These are phyloP conservation scores for Hafferia zeledoni DNA, from an alignment of 2,797 vertebrate species.

Conservation along the genomic window DNA sequence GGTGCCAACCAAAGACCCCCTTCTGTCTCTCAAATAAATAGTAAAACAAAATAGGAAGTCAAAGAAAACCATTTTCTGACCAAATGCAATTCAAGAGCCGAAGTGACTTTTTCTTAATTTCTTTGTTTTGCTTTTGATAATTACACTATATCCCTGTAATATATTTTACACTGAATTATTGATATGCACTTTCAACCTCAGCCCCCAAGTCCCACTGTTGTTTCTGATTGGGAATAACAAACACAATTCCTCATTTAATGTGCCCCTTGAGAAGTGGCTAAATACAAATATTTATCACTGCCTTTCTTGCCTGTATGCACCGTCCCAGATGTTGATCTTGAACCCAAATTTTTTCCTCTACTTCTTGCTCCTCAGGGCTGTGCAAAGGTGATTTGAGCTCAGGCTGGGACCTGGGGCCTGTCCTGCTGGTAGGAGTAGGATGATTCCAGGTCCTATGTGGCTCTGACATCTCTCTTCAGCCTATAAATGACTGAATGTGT, in stretches of 20 bases:
- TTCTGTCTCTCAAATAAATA: neutral
- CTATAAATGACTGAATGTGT: accelerated
- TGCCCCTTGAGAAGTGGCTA: conserved; percentile 4
- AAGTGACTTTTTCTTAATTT: neutral
- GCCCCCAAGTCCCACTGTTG: neutral
- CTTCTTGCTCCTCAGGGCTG: neutral
- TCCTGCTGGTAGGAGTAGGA: neutral
- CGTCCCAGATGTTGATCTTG: neutral
- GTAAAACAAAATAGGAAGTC: neutral
- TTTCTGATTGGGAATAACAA: neutral
- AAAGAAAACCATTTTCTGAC: neutral
- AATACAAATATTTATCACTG: conserved; percentile 3
- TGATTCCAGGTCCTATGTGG: neutral
- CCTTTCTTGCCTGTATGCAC: neutral
- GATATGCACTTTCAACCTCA: conserved; percentile 56
- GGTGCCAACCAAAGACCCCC: neutral
- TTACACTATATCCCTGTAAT: neutral
- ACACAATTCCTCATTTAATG: neutral
- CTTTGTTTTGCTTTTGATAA: conserved; percentile 58
- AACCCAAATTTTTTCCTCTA: neutral
- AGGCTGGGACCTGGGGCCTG: neutral
- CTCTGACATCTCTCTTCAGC: neutral
- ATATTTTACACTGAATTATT: conserved; percentile 29
- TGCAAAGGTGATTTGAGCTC: neutral
- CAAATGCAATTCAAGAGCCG: neutral